Percentiles rank a stretch among this genome's conserved stretches.
Evolutionary conservation across 2,888 invertebrate species (phyloP).

Genomic region (Noctua comes): DNA sequence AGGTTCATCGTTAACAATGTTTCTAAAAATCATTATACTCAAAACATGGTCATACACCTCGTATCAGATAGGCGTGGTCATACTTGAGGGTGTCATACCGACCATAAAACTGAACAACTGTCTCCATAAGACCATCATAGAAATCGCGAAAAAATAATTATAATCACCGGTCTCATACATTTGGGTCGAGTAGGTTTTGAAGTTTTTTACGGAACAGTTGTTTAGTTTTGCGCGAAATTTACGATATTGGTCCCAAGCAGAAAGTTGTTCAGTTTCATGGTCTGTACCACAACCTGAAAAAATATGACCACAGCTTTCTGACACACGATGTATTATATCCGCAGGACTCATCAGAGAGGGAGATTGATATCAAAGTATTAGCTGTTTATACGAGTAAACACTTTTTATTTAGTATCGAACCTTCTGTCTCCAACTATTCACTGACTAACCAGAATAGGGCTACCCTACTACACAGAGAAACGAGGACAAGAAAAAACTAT

Average conservation of each 20-base stretch:
- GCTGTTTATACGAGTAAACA: background rate
- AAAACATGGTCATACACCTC: background rate
- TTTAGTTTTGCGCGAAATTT: background rate
- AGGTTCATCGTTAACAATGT: background rate
- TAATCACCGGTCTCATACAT: background rate
- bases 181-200: background rate
- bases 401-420: background rate
- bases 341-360: background rate
- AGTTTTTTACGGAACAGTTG: background rate
- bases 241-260: background rate
- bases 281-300: background rate
- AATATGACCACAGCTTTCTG: background rate
- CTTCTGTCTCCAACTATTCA: slow-evolving; percentile 20
- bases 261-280: background rate
- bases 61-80: background rate
- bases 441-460: slow-evolving; percentile 25
- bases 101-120: background rate
- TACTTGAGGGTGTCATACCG: background rate
- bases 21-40: background rate
- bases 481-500: slow-evolving; percentile 73
- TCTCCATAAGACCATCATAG: background rate
- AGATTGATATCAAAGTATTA: background rate
- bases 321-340: background rate
- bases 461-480: slow-evolving; percentile 62
- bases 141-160: background rate